A percentile compares a stretch with the other conserved stretches of the same genome.
Evolutionary conservation across 2,113 vertebrate genomes (phyloP).

Genomic region (Geococcyx californianus): DNA sequence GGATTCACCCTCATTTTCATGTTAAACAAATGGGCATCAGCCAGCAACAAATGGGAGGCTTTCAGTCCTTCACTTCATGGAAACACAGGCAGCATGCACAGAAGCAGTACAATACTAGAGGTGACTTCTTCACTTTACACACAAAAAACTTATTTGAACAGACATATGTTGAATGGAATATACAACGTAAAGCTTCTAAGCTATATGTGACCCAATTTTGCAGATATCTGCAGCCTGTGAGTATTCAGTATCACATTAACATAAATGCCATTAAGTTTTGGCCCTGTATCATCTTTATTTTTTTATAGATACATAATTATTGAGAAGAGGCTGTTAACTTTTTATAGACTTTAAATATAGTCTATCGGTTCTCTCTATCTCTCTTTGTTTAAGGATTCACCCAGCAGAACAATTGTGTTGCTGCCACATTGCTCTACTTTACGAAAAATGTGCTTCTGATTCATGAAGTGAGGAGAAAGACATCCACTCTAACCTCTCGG

Average conservation of each 20-base stretch:
- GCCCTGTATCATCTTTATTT: constrained; percentile 54
- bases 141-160: background rate
- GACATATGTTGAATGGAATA: background rate
- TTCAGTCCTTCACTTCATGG: background rate
- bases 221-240: background rate
- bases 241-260: constrained; percentile 40
- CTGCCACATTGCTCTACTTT: background rate
- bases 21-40: background rate
- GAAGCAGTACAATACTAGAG: background rate
- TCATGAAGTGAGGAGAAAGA: background rate
- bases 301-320: constrained; percentile 68
- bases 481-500: background rate
- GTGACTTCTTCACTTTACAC: background rate
- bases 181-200: background rate
- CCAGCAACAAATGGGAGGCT: background rate
- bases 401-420: constrained; percentile 1
- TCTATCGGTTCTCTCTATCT: constrained; percentile 12
- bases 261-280: constrained; percentile 50
- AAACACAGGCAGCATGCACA: background rate
- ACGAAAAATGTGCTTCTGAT: background rate
- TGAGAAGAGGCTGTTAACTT: constrained; percentile 59
- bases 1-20: background rate
- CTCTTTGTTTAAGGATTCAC: background rate
- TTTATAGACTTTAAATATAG: constrained; percentile 61
- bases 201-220: background rate